These are phyloP conservation scores for Drosophila fungiperda DNA, from an alignment of 2,888 invertebrate species.

Conservation along the genomic window DNA sequence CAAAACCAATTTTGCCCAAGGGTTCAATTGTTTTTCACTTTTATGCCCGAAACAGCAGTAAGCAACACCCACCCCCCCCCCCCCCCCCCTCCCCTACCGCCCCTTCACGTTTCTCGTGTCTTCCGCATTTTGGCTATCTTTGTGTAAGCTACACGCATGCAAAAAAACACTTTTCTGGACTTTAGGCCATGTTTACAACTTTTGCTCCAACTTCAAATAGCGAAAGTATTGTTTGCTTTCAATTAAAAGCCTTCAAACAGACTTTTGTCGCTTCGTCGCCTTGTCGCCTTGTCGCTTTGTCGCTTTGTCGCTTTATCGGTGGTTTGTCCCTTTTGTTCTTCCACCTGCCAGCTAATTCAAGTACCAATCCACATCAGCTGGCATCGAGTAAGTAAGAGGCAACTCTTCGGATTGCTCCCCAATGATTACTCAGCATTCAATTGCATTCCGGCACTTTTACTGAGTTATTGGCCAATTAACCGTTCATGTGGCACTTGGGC, in stretches of 20 bases:
- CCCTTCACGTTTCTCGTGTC: background rate
- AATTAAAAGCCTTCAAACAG: constrained; percentile 65
- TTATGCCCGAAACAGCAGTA: constrained; percentile 54
- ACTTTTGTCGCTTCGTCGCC: background rate
- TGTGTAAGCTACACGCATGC: constrained; percentile 75
- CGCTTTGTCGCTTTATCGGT: background rate
- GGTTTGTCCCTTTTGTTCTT: background rate
- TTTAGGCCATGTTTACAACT: constrained; percentile 14
- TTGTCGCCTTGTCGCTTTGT: constrained; percentile 1
- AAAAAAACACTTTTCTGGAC: constrained; percentile 43
- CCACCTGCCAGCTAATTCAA: constrained; percentile 43
- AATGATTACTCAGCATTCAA: constrained; percentile 45
- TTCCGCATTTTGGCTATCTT: constrained; percentile 12
- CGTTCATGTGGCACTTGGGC: constrained; percentile 13
- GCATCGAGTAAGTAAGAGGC: constrained; percentile 18
- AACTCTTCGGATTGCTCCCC: constrained; percentile 51
- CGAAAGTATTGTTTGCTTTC: constrained; percentile 75
- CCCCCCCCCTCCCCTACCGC: background rate
- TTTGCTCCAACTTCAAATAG: constrained; percentile 21
- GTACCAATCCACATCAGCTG: background rate
- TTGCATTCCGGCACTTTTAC: constrained; percentile 23
- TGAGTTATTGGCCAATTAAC: constrained; percentile 64
- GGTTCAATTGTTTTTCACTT: constrained; percentile 81
- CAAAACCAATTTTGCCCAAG: constrained; percentile 81
- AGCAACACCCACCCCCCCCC: background rate